Evolutionary conservation across 2,797 vertebrate genomes (phyloP), one percentile per base, ranked within the genome.

Genomic region (Lagodon rhomboides): DNA sequence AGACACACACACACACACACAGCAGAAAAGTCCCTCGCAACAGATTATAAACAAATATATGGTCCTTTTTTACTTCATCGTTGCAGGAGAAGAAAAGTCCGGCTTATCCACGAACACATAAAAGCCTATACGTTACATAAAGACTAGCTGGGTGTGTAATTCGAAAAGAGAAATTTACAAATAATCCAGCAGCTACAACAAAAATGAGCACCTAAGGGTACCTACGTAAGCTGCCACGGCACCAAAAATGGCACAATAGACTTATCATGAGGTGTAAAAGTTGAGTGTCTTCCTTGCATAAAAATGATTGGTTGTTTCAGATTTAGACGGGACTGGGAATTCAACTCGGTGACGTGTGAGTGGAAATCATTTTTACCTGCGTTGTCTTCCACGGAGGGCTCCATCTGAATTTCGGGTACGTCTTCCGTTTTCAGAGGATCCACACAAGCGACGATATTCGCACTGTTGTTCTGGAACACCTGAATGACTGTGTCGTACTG

Each of bases 401-500:
- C 75, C 1, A 68, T 60, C 16, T 66, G 73, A 73, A 73, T 62
- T 46, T 86, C 79, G 8, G 68, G 69, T 13, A 49, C 6, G 0
- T 77, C 13, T 6, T 55, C 75, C 58, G 84, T 82, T 46, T 73
- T 78, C 62, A 61, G 59, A 38, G 83, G 70, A 49, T 89, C 80
- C 41, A 73, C 59, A 77, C 95, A 96, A 23, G 95, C 87, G 5
- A 82, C 73, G 0, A 92, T 74, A 65, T 75, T 95, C 59, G 80
- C 27, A 1, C 79, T 94, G 49, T 89, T 79, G 43, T 93, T 95
- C 41, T 90, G 74, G 25, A 84, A 88, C 51, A 61, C 61, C 76
- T 90, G 89, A 47, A 95, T 79, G 50, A 92, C 68, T 0, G 94
- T 93, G 55, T 93, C 87, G 38, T 92, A 95, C 27, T 82, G 86